Percentiles rank a stretch among this genome's conserved stretches.
Evolutionary conservation across 2,888 invertebrate species (phyloP).

Genomic region (Pyralis farinalis): DNA sequence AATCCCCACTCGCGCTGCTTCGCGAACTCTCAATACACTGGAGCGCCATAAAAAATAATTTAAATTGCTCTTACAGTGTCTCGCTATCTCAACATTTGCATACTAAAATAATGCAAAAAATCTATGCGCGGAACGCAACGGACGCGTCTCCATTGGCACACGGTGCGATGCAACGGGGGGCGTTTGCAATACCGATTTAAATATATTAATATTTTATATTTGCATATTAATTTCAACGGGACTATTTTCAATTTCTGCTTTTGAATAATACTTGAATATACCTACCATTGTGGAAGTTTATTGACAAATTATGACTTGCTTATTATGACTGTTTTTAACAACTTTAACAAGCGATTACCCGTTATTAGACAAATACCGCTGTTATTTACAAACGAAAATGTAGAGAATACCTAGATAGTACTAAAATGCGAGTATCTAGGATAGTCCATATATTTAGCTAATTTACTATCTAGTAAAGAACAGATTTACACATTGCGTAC

Average conservation of each 20-base stretch:
- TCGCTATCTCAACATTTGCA: slow-evolving; percentile 79
- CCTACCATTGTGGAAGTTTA: no score
- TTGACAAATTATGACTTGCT: no score
- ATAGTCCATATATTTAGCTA: no score
- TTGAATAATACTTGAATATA: no score
- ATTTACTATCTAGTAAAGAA: no score
- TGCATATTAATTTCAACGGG: slow-evolving; percentile 14
- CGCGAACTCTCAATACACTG: slow-evolving; percentile 74
- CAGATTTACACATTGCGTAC: no score
- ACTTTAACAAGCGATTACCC: no score
- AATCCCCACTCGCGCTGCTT: slow-evolving; percentile 31
- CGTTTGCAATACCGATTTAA: slow-evolving; percentile 13
- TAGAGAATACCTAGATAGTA: no score
- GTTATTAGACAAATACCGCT: no score
- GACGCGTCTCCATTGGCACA: slow-evolving; percentile 43
- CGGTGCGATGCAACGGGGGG: slow-evolving; percentile 10
- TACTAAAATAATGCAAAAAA: slow-evolving; percentile 81
- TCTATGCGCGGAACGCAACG: slow-evolving; percentile 71
- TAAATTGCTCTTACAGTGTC: slow-evolving; percentile 79
- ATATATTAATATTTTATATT: background rate
- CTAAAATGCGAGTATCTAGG: no score
- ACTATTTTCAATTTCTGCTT: background rate
- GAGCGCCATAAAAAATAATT: slow-evolving; percentile 82
- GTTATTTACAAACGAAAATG: no score
- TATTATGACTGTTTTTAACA: no score